Evolutionary conservation across 2,113 vertebrate genomes (phyloP).

Genomic region (Regulus satrapa): DNA sequence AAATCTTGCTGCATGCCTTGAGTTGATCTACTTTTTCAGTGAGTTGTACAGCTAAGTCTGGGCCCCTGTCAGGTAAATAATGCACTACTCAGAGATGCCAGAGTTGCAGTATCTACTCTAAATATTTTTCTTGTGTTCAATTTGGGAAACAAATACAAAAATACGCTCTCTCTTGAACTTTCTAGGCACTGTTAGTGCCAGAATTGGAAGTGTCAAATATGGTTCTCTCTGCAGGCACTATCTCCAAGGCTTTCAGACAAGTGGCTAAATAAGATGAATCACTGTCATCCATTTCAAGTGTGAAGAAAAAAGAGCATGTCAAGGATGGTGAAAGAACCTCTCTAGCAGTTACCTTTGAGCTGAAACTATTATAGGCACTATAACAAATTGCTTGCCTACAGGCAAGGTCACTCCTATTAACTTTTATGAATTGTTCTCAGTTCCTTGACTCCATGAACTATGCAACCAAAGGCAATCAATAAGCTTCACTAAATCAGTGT

Average conservation of each 20-base stretch:
- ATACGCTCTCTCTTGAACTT: background rate
- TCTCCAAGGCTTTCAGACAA: background rate
- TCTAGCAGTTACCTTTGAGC: background rate
- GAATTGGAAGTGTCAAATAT: background rate
- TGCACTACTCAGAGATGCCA: background rate
- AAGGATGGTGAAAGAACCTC: background rate
- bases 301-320: background rate
- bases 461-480: background rate
- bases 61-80: background rate
- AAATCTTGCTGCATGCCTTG: background rate
- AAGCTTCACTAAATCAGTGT: background rate
- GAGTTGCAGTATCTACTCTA: background rate
- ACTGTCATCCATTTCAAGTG: background rate
- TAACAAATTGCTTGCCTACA: background rate
- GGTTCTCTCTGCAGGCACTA: background rate
- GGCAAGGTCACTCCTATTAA: conserved; percentile 5
- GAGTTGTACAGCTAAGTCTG: background rate
- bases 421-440: background rate
- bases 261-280: conserved; percentile 8
- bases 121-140: background rate
- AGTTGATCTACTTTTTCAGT: background rate
- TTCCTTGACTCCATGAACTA: background rate
- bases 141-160: background rate
- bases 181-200: background rate
- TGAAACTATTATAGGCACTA: background rate